Evolutionary conservation across 2,797 vertebrate species (phyloP).

Genomic region (Etheostoma nigrum): DNA sequence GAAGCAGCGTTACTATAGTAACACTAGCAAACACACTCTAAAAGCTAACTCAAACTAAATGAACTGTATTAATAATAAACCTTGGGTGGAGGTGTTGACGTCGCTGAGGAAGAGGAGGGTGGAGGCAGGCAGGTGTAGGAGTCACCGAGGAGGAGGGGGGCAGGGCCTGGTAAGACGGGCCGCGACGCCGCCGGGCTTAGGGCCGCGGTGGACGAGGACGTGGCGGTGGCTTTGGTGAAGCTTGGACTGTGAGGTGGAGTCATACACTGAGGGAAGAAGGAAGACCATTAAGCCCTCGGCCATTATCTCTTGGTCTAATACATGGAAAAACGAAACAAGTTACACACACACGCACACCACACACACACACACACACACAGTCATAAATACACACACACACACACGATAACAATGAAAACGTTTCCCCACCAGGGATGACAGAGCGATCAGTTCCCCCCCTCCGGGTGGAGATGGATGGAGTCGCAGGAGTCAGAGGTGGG

Average conservation of each 20-base stretch:
- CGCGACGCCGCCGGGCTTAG: slow-evolving; percentile 56
- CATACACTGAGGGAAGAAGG: slow-evolving; percentile 88
- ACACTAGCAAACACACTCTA: too few relatives aligned
- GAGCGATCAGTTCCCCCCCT: slow-evolving; percentile 85
- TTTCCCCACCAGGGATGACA: slow-evolving; percentile 92
- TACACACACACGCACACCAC: too few relatives aligned
- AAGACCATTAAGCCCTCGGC: too few relatives aligned
- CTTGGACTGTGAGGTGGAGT: slow-evolving; percentile 97
- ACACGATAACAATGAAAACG: too few relatives aligned
- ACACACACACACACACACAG: too few relatives aligned
- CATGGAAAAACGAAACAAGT: too few relatives aligned
- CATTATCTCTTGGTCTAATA: too few relatives aligned
- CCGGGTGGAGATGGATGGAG: slow-evolving; percentile 82
- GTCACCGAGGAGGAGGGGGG: slow-evolving; percentile 33
- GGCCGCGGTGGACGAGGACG: slow-evolving; percentile 48
- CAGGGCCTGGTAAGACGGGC: slow-evolving; percentile 44
- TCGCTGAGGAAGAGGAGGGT: slow-evolving; percentile 40
- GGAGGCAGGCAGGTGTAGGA: slow-evolving; percentile 9
- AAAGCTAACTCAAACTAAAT: too few relatives aligned
- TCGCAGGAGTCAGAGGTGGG: slow-evolving; percentile 96
- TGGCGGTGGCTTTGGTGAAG: slow-evolving; percentile 84
- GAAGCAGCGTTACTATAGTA: neutral
- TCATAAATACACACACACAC: too few relatives aligned
- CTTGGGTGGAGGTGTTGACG: slow-evolving; percentile 48
- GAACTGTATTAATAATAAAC: too few relatives aligned